Conservation (phyloP, 1,140 invertebrate species). For the Drosophila busckii region DNA sequence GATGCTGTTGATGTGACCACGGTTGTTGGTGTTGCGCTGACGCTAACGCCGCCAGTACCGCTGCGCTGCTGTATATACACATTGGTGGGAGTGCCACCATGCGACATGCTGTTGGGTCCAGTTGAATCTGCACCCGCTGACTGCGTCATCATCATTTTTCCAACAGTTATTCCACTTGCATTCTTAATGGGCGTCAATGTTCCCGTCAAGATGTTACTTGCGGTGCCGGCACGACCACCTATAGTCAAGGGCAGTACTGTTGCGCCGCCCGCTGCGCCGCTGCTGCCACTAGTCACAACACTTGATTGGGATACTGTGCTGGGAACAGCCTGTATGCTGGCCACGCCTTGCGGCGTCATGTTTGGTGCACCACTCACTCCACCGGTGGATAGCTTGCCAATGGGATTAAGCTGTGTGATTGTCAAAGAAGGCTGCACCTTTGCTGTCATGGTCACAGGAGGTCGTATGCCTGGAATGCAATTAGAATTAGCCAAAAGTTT, state of each 20-base stretch:
- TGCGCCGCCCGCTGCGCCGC: constrained; percentile 49
- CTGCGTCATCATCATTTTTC: constrained; percentile 74
- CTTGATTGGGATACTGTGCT: no score
- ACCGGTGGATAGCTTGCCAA: constrained; percentile 54
- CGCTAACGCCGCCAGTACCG: constrained; percentile 25
- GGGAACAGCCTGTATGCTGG: constrained; percentile 66
- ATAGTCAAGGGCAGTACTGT: constrained; percentile 70
- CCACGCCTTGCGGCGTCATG: constrained; percentile 54
- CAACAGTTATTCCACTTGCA: constrained; percentile 61
- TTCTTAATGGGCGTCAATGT: constrained; percentile 71
- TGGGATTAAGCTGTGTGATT: constrained; percentile 71
- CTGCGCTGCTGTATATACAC: constrained; percentile 50
- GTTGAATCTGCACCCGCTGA: constrained; percentile 29
- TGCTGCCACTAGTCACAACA: constrained; percentile 41
- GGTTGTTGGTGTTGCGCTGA: constrained; percentile 8
- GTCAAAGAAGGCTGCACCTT: constrained; percentile 77
- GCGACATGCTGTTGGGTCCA: neutral
- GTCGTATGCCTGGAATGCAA: constrained; percentile 44
- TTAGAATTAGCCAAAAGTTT: neutral
- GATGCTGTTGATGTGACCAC: constrained; percentile 21
- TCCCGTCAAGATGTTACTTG: constrained; percentile 60
- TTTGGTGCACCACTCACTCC: constrained; percentile 20
- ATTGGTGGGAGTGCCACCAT: constrained; percentile 25
- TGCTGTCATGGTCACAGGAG: constrained; percentile 69
- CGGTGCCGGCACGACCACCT: constrained; percentile 45